Evolutionary conservation across 2,888 invertebrate genomes (phyloP), one percentile per base, ranked within the genome.

Genomic region (Agapostemon virescens): DNA sequence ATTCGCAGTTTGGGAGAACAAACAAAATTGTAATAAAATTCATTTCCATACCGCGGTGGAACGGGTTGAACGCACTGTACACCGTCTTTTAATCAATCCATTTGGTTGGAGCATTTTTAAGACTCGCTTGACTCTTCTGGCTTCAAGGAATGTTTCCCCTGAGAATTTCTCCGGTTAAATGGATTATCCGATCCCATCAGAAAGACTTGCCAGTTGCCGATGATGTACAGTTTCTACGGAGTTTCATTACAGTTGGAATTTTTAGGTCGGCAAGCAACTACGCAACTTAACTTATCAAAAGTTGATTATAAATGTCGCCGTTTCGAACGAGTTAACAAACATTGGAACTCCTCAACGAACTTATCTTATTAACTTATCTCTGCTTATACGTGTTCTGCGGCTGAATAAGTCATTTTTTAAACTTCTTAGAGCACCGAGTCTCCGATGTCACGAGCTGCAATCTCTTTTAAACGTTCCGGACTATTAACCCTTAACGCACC

Each of bases 161-260:
- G 55, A 23, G 55, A 55, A 55, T 55, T 55, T 55, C 26, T 26
- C 26, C 15, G 26, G 26, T 55, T n/a, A 55, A 55, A 55, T 55
- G 55, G 55, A 55, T 55, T 55, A 55, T 55, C 55, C 17, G 55
- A 55, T 26, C 26, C 55, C 26, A 55, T 55, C 55, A 17, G 55
- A 55, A 26, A 26, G 55, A 55, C 55, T 26, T 55, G 55, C 55
- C 45, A 49, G 45, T 49, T 55, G 55, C 26, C 26, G 55, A 17
- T 55, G 26, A 55, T 26, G 26, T 26, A 55, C 55, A 55, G 55
- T 55, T 55, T 15, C 55, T 55, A 55, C 15, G 26, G 15, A 55
- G 55, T 55, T 55, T 55, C 26, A 55, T 26, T 26, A 15, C 2
- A 55, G 26, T 55, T 26, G 15, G 15, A 55, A 55, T 55, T 55